Base-by-base conservation (phyloP, 2,113 vertebrate species). In the Serilophus lunatus region DNA sequence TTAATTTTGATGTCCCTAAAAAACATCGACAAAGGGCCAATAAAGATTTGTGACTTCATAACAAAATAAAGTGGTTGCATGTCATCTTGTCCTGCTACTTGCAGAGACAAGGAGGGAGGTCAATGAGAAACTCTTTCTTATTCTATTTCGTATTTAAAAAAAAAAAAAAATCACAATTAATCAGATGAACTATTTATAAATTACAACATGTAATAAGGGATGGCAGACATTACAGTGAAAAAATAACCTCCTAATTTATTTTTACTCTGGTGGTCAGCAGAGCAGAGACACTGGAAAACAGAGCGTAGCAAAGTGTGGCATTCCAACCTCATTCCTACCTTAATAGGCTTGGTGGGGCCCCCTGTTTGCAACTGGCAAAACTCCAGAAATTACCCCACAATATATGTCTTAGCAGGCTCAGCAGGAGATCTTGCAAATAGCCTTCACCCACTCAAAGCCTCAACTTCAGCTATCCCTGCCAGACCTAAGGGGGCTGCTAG, bases 311-410 rank as follows among this genome's bases (percentile, higher is more conserved):
- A 95, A 95, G 80, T 79, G 56, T 92, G 70, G 78, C 89, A 97
- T 96, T 95, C 93, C 89, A 93, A 18, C 61, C 74, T 93, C 93
- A 95, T 95, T 91, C 86, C 84, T 94, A 93, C 86, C 72, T 94
- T 96, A 92, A 96, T 60, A 93, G 80, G 92, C 85, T 92, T 92
- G 82, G 35, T 90, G 72, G 68, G 93, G 60, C 80, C 84, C 56
- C 20, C 84, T 75, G 74, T 93, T 93, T 92, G 91, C 91, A 72
- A 50, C 35, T 95, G 94, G 93, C 81, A 92, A 85, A 92, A 82
- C 49, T 93, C 86, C 94, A 96, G 91, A 79, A 92, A 91, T 91
- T 89, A 87, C 78, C 87, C 93, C 89, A 94, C 91, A 95, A 85
- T 91, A 84, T 93, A 86, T 72, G 91, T 84, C 24, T 92, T 69